phyloP scores from a whole-genome alignment of 37 sponge, comb jelly and placozoan species.

The Aplysina aerophoba region DNA sequence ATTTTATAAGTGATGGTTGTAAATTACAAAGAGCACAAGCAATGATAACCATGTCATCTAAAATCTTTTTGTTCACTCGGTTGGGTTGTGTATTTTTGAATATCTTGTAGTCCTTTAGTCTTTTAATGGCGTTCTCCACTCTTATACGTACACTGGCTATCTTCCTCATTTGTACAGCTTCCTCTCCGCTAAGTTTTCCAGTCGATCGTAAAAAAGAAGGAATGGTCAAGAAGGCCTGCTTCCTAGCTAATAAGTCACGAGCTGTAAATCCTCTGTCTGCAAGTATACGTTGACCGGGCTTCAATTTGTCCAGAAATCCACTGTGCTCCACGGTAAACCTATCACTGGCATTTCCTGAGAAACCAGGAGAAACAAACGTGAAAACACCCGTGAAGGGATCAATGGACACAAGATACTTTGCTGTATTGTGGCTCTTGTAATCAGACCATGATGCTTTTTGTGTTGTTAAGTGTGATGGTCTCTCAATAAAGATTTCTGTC shows the following conservation, averaged over 20 bases:
- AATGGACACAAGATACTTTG: conserved; percentile 37
- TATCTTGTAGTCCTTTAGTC: conserved; percentile 46
- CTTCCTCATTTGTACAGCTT: conserved; percentile 7
- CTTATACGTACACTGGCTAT: conserved; percentile 28
- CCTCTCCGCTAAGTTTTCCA: conserved; percentile 14
- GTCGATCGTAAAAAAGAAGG: conserved; percentile 21
- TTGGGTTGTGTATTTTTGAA: conserved; percentile 31
- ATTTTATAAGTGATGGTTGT: conserved; percentile 45
- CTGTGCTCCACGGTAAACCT: conserved; percentile 32
- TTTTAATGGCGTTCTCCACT: conserved; percentile 27
- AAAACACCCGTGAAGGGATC: conserved; percentile 22
- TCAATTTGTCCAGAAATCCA: conserved; percentile 15
- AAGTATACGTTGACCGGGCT: conserved; percentile 28
- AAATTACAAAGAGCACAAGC: conserved; percentile 51
- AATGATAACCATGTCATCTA: conserved; percentile 57
- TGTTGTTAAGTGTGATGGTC: neutral
- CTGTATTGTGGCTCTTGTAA: conserved; percentile 43
- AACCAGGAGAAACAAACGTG: conserved; percentile 22
- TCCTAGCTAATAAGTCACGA: conserved; percentile 31
- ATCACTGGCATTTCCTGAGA: conserved; percentile 40
- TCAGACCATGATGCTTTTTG: conserved; percentile 26
- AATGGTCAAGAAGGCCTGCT: conserved; percentile 19
- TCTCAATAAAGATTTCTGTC: conserved; percentile 28
- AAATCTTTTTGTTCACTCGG: conserved; percentile 21
- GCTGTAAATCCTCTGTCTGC: conserved; percentile 36